Evolutionary conservation across 1,140 invertebrate species (phyloP).

Genomic region (Bombus sibiricus): DNA sequence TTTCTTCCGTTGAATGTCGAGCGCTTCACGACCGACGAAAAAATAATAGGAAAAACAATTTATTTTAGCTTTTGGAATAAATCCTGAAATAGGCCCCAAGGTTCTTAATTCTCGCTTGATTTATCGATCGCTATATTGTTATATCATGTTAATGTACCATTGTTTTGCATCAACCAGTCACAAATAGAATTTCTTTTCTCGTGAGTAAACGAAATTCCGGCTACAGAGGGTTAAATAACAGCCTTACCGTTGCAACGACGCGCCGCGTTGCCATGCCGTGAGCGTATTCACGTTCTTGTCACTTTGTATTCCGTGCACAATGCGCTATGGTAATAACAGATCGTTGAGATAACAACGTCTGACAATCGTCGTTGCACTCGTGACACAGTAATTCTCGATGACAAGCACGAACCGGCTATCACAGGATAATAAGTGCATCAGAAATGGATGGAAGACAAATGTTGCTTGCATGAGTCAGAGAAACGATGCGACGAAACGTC

Average conservation of each 20-base stretch:
- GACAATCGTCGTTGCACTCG: slow-evolving; percentile 47
- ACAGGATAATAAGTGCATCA: slow-evolving; percentile 58
- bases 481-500: not conserved
- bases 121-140: too few relatives aligned
- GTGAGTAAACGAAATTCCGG: not conserved
- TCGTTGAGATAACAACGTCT: slow-evolving; percentile 53
- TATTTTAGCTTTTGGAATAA: too few relatives aligned
- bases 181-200: not conserved
- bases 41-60: not conserved
- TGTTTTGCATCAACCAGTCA: too few relatives aligned
- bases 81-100: too few relatives aligned
- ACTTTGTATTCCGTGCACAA: slow-evolving; percentile 33
- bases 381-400: slow-evolving; percentile 59
- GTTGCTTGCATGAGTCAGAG: slow-evolving; percentile 42
- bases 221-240: slow-evolving; percentile 11
- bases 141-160: accelerated
- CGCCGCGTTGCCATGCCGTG: too few relatives aligned
- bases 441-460: slow-evolving; percentile 54
- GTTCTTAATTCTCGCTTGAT: too few relatives aligned
- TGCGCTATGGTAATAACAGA: slow-evolving; percentile 47
- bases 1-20: not conserved
- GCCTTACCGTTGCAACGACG: not conserved
- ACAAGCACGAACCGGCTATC: slow-evolving; percentile 44
- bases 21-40: not conserved
- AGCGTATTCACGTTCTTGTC: slow-evolving; percentile 6